A percentile compares a stretch with the other conserved stretches of the same genome.
Evolutionary conservation across 2,797 vertebrate species (phyloP).

Genomic region (Masticophis lateralis): DNA sequence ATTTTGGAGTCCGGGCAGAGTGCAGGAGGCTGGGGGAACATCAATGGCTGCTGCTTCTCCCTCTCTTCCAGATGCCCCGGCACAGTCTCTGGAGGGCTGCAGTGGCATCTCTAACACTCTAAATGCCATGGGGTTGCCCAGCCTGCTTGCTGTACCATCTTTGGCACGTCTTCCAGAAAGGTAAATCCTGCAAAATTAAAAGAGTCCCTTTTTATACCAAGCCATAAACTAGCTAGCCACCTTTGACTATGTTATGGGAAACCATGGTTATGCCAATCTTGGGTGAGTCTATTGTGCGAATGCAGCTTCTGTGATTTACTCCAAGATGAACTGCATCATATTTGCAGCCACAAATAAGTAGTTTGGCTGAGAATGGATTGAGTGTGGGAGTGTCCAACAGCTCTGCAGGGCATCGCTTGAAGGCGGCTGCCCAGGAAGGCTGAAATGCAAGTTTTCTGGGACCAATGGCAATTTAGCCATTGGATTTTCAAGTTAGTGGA

Average conservation of each 20-base stretch:
- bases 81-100: background rate
- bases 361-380: background rate
- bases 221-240: background rate
- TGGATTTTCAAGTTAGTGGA: background rate
- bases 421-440: background rate
- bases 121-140: background rate
- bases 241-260: background rate
- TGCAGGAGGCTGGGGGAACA: background rate
- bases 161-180: background rate
- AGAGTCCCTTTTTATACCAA: background rate
- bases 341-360: background rate
- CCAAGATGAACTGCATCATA: background rate
- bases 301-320: background rate
- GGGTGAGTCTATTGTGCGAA: background rate
- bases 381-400: background rate
- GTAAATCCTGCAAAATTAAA: background rate
- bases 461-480: background rate
- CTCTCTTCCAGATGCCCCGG: background rate
- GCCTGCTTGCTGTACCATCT: background rate
- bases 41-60: background rate
- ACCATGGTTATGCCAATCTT: background rate
- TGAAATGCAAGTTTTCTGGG: background rate
- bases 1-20: background rate
- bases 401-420: background rate
- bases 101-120: background rate